Base-by-base conservation (phyloP, 53 echinoderm and acorn worm genomes). In the Arbacia lixula region DNA sequence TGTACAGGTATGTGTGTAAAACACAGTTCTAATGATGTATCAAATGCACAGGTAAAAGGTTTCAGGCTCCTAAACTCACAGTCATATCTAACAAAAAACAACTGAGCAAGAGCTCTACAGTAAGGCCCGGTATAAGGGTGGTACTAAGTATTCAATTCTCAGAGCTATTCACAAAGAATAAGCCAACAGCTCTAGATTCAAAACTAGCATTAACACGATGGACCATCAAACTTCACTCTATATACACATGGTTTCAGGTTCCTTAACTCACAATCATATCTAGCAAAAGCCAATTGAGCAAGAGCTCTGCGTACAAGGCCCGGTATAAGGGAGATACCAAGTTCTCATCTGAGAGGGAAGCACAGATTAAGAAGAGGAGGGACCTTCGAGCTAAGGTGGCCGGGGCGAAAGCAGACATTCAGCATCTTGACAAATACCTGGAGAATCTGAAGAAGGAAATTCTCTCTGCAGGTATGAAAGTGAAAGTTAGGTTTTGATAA, bases 121-220 rank as follows among this genome's bases (percentile, higher is more conserved):
- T 66, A 87, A 75, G 51, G 93, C 90, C 32, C 90, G 83, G 54
- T 93, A 93, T 83, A 84, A 93, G 29, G 82, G 83, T 43, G 93
- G 76, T 26, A 72, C 58, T 50, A 91, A 87, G 73, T 88, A 60
- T 30, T 79, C 87, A 14, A n/a, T n/a, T 41, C 88, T 24, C 78
- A 94, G 69, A 85, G 85, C 26, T 85, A 78, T 12, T 89, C 75
- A 24, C 71, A 84, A 19, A 6, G n/a, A n/a, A n/a, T n/a, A n/a
- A n/a, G n/a, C n/a, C n/a, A n/a, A n/a, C n/a, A n/a, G n/a, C n/a
- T n/a, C n/a, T n/a, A n/a, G n/a, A n/a, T n/a, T n/a, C n/a, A n/a
- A n/a, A n/a, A n/a, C n/a, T n/a, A n/a, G n/a, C n/a, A n/a, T n/a
- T n/a, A n/a, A n/a, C n/a, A n/a, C n/a, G n/a, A n/a, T n/a, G n/a